phyloP scores from a whole-genome alignment of 1,140 invertebrate genomes.

The Dendrolimus punctatus region DNA sequence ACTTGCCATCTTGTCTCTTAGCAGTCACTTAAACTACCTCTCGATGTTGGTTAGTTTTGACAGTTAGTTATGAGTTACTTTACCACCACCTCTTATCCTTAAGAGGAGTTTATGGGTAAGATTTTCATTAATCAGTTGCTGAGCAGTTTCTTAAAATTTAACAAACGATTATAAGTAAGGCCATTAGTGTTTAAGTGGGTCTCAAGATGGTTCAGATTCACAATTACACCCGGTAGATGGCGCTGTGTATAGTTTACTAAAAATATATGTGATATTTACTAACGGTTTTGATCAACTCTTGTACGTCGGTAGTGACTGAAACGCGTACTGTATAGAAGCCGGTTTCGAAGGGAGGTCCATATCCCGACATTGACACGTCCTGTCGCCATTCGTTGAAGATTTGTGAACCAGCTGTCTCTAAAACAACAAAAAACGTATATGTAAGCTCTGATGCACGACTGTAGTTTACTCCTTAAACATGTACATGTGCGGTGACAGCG shows the following conservation, averaged over 20 bases:
- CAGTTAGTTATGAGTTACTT: too few species aligned
- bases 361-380: constrained; percentile 51
- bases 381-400: constrained; percentile 59
- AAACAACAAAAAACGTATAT: constrained; percentile 4
- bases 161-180: too few species aligned
- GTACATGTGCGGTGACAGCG: neutral
- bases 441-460: neutral
- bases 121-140: too few species aligned
- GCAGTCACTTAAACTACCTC: too few species aligned
- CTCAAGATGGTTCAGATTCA: too few species aligned
- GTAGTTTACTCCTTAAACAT: neutral
- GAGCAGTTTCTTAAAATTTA: too few species aligned
- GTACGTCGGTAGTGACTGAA: constrained; percentile 32
- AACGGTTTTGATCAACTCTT: constrained; percentile 42
- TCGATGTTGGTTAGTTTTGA: too few species aligned
- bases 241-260: neutral
- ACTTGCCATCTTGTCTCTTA: too few species aligned
- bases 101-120: too few species aligned
- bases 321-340: constrained; percentile 57
- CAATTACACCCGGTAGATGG: neutral
- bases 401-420: constrained; percentile 42
- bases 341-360: constrained; percentile 53
- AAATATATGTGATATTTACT: neutral
- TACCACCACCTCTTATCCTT: too few species aligned
- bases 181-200: too few species aligned